Percentiles rank a stretch among this genome's conserved stretches.
These are phyloP conservation scores for Nilaparvata lugens DNA, from an alignment of 1,140 invertebrate genomes.

Conservation along the genomic window DNA sequence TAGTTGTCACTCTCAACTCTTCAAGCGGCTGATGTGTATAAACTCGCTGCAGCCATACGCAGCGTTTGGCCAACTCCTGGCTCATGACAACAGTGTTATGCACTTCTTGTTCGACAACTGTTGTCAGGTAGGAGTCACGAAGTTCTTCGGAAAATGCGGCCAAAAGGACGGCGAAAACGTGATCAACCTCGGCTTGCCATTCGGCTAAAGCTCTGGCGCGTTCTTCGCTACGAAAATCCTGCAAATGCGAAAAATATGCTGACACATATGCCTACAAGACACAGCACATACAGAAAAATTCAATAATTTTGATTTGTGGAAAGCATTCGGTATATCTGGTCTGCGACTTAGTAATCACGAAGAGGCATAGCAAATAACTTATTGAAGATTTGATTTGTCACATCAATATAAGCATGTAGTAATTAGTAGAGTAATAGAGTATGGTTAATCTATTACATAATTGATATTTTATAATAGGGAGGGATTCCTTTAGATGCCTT, in stretches of 20 bases:
- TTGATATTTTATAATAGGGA: too few relatives aligned
- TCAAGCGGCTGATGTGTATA: constrained; percentile 34
- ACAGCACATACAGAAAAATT: too few relatives aligned
- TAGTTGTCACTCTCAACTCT: constrained; percentile 23
- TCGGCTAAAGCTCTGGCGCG: constrained; percentile 41
- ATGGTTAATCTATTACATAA: too few relatives aligned
- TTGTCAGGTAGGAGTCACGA: constrained; percentile 66
- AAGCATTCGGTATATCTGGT: too few relatives aligned
- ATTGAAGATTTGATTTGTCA: too few relatives aligned
- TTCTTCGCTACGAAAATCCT: constrained; percentile 35
- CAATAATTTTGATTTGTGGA: too few relatives aligned
- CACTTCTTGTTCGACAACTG: constrained; percentile 70
- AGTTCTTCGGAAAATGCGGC: constrained; percentile 60
- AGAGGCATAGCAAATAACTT: too few relatives aligned
- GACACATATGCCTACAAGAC: too few relatives aligned
- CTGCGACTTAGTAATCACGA: too few relatives aligned
- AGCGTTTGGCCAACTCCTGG: constrained; percentile 59
- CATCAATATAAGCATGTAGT: too few relatives aligned
- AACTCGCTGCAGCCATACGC: constrained; percentile 58
- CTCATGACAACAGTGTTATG: constrained; percentile 68
- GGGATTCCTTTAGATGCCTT: too few relatives aligned
- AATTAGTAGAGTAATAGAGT: too few relatives aligned
- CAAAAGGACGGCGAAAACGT: constrained; percentile 54
- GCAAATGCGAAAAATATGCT: constrained; percentile 1
- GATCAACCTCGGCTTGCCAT: constrained; percentile 49